Evolutionary conservation across 2,797 vertebrate genomes (phyloP).

Genomic region (Anniella stebbinsi): DNA sequence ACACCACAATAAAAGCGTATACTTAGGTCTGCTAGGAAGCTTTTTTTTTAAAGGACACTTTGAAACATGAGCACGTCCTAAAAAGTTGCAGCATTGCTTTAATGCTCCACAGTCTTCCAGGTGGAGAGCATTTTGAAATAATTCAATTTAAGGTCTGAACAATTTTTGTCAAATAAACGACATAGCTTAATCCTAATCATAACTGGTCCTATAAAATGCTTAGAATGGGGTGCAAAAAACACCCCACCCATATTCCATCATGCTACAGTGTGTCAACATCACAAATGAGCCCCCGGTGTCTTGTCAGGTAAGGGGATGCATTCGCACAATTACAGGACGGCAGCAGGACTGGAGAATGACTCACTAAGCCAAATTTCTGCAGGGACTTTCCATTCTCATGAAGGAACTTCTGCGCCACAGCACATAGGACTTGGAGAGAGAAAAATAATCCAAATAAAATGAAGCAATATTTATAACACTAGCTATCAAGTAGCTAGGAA

Average conservation of each 20-base stretch:
- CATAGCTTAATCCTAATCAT: not conserved
- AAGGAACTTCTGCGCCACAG: not conserved
- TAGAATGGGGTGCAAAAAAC: not conserved
- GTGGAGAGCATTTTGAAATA: not conserved
- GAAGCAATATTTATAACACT: not conserved
- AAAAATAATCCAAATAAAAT: not conserved
- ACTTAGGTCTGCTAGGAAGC: slow-evolving; percentile 14
- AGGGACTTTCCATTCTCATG: not conserved
- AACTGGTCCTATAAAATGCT: not conserved
- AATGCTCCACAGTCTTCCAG: not conserved
- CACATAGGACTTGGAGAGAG: not conserved
- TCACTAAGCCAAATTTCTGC: not conserved
- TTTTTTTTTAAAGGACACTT: slow-evolving; percentile 16
- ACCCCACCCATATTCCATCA: not conserved
- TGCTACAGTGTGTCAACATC: not conserved
- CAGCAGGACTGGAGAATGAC: not conserved
- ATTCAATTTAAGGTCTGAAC: slow-evolving; percentile 2
- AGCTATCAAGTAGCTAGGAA: not conserved
- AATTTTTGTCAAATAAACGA: not conserved
- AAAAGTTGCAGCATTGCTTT: not conserved
- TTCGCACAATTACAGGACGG: not conserved
- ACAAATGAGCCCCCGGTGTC: not conserved
- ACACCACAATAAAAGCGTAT: not conserved
- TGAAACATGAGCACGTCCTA: not conserved
- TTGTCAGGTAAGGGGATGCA: not conserved